Base-by-base conservation (phyloP, 2,113 vertebrate species). In the Nyctibius bracteatus region DNA sequence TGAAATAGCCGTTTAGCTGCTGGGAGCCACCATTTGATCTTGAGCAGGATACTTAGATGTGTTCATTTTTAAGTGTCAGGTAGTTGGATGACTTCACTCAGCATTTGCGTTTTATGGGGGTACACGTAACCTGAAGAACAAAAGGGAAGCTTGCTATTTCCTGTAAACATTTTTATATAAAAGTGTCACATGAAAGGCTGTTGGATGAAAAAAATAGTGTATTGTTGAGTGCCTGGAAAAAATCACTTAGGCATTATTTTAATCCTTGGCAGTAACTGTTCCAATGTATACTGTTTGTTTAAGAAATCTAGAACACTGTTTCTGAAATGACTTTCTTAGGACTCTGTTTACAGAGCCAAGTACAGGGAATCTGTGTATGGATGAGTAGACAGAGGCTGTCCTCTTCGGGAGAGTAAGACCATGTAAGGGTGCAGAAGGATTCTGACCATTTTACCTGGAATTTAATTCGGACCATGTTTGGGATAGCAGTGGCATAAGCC, bases 111-210 rank as follows among this genome's bases (percentile, higher is more conserved):
- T 97, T 80, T 92, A 88, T 83, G 37, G 41, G 66, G 31, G 74
- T 94, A 66, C 81, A 72, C 74, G 88, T 94, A 96, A 84, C 74
- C 67, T 78, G 83, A 84, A 73, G 96, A 96, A 92, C 12, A 96
- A 94, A 92, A 94, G 91, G 55, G 83, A 97, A 97, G 94, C 79
- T 96, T 97, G 77, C 88, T 70, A 83, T 90, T 96, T 97, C 96
- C 97, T 96, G 89, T 97, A 98, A 98, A 98, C 95, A 97, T 82
- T 95, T 97, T 94, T 97, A 93, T 97, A 94, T 89, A 95, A 97
- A 98, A 97, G 81, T 94, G 96, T 96, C 97, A 97, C 81, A 97
- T 97, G 96, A 97, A 98, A 98, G 96, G 82, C 96, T 91, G 86
- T 62, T 62, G 77, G 54, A 92, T 97, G 83, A 92, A 98, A 97